These are phyloP conservation scores for Oreotrochilus melanogaster DNA, from an alignment of 2,113 vertebrate species.

Conservation along the genomic window DNA sequence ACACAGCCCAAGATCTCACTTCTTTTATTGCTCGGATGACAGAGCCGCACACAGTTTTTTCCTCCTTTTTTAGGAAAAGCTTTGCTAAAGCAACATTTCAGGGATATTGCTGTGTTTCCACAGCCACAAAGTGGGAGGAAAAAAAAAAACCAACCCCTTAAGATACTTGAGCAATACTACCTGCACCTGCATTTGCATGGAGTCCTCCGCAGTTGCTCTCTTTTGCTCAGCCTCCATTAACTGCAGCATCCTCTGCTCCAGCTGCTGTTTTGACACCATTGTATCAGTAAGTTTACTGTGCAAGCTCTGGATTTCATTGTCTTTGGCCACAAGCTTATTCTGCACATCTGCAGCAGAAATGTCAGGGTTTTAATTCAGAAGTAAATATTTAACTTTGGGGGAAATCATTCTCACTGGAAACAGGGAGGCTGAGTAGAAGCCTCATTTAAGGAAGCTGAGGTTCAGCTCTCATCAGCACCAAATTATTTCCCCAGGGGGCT, in stretches of 20 bases:
- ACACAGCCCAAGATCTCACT: background rate
- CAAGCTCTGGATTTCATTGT: conserved; percentile 93
- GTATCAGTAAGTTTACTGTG: conserved; percentile 92
- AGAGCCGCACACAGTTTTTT: background rate
- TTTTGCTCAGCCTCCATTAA: conserved; percentile 91
- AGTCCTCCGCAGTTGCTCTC: conserved; percentile 85
- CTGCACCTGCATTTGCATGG: conserved; percentile 86
- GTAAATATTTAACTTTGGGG: background rate
- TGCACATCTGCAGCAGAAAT: conserved; percentile 87
- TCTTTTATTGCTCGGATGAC: background rate
- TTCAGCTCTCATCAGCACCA: background rate
- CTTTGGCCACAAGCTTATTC: conserved; percentile 87
- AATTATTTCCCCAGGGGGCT: background rate
- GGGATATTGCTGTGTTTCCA: background rate
- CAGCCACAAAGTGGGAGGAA: background rate
- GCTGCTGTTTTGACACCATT: conserved; percentile 90
- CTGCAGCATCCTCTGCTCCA: conserved; percentile 92
- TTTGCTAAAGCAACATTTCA: background rate
- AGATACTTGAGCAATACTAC: conserved; percentile 59
- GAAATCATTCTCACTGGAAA: background rate
- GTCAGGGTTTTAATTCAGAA: conserved; percentile 22
- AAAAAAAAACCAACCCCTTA: background rate
- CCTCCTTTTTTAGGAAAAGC: background rate
- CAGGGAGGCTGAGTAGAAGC: background rate
- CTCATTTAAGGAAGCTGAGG: background rate